Conservation (phyloP, 2,113 vertebrate species). For the Hystrix brachyura region DNA sequence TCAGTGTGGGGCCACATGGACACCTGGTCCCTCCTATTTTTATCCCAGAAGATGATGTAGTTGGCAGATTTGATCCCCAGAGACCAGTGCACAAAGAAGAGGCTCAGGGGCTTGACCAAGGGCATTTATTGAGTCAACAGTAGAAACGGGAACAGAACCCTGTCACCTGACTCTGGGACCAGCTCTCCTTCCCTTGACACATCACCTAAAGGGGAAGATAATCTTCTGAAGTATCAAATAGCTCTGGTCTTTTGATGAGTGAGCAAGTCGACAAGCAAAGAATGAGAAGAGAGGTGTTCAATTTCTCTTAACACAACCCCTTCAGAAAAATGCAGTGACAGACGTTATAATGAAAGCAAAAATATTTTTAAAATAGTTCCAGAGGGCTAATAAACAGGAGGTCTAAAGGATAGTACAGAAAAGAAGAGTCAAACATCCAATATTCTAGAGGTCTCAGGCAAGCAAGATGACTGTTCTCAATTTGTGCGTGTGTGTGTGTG, state of each 20-base stretch:
- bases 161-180: slow-evolving; percentile 61
- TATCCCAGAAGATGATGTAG: slow-evolving; percentile 49
- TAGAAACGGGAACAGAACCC: slow-evolving; percentile 52
- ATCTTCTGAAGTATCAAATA: slow-evolving; percentile 70
- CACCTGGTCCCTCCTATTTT: slow-evolving; percentile 72
- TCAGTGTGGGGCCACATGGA: neutral
- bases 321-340: slow-evolving; percentile 43
- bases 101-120: slow-evolving; percentile 74
- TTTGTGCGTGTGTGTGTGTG: neutral
- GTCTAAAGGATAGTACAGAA: neutral
- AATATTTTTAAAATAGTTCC: slow-evolving; percentile 54
- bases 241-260: slow-evolving; percentile 75
- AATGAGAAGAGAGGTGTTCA: slow-evolving; percentile 64
- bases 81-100: neutral
- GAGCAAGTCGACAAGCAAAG: slow-evolving; percentile 51
- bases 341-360: slow-evolving; percentile 41
- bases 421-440: neutral
- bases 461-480: neutral
- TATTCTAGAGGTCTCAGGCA: neutral
- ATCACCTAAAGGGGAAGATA: slow-evolving; percentile 38
- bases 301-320: slow-evolving; percentile 71
- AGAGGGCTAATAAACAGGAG: neutral
- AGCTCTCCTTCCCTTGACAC: slow-evolving; percentile 54
- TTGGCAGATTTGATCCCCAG: slow-evolving; percentile 65
- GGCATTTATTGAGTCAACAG: slow-evolving; percentile 66